Base-by-base conservation (phyloP, 2,888 invertebrate species). In the Parapristionchus giblindavisi region DNA sequence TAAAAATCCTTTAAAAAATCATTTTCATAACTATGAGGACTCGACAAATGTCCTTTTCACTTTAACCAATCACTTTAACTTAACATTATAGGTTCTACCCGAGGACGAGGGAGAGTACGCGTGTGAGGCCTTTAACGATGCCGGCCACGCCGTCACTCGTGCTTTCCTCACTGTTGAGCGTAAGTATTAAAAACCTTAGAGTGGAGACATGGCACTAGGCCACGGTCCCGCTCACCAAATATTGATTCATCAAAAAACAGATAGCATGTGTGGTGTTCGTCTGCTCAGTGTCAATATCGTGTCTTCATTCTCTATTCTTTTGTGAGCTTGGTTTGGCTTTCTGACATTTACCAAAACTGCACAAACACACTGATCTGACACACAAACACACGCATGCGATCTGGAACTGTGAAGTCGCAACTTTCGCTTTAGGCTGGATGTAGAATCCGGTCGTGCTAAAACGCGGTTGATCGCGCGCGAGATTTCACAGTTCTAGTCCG, bases 51-150 rank as follows among this genome's bases (percentile, higher is more conserved):
- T 14, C 11, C 11, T 43, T 43, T 43, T 14, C 24, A 52, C 27
- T 21, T 21, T 32, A 1, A n/a, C 24, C 38, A 17, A 4, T 58
- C 17, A 32, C 29, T 17, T 1, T 27, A 3, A 27, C 17, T 58
- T 1, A 27, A 29, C 21, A 27, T 21, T 3, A 14, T 5, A 71
- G 71, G 73, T 80, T 6, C 75, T 83, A 0, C 77, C 76, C n/a
- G 95, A 95, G 91, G 94, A 95, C 91, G 92, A 93, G 85, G 95
- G 95, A 74, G 92, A 92, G 88, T 96, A 96, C 89, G 92, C 92
- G 77, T 95, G 95, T 89, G 91, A 91, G 85, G 95, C 94, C 68
- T 91, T 91, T 72, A 96, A 95, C 90, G 92, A 92, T 84, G 92
- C 92, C 85, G 98, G 98, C 81, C 92, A 92, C 91, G 93, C 92